Percentiles rank a stretch among this genome's conserved stretches.
Evolutionary conservation across 1,140 invertebrate species (phyloP).

Genomic region (Ylistrum balloti): DNA sequence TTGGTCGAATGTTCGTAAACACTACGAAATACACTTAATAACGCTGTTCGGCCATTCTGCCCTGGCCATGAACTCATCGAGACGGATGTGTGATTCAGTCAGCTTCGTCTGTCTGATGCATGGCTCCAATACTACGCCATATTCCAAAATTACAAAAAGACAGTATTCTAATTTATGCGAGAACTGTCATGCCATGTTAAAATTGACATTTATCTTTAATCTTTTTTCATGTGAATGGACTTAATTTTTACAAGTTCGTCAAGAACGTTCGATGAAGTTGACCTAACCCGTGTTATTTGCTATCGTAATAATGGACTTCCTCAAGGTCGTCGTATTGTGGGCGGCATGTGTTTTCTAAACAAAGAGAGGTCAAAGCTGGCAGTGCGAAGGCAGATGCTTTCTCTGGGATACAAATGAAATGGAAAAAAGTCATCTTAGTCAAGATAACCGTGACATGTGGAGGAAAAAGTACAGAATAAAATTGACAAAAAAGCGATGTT

Average conservation of each 20-base stretch:
- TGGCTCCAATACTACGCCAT: background rate
- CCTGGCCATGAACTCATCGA: background rate
- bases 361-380: background rate
- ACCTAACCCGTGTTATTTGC: background rate
- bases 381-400: background rate
- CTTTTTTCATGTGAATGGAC: background rate
- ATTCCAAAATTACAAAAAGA: background rate
- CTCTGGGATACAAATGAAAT: background rate
- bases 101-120: background rate
- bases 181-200: background rate
- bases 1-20: background rate
- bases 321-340: slow-evolving; percentile 25
- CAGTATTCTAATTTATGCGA: background rate
- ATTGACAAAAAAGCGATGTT: too few relatives aligned
- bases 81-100: background rate
- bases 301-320: background rate
- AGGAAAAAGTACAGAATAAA: too few relatives aligned
- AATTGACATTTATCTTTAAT: background rate
- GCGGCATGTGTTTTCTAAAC: slow-evolving; percentile 6
- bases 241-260: too few relatives aligned
- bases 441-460: background rate
- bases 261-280: background rate
- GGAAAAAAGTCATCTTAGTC: background rate
- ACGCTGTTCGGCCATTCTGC: slow-evolving; percentile 31
- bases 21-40: slow-evolving; percentile 29